phyloP scores from a whole-genome alignment of 2,113 vertebrate species.

The Nycticryphes semicollaris region DNA sequence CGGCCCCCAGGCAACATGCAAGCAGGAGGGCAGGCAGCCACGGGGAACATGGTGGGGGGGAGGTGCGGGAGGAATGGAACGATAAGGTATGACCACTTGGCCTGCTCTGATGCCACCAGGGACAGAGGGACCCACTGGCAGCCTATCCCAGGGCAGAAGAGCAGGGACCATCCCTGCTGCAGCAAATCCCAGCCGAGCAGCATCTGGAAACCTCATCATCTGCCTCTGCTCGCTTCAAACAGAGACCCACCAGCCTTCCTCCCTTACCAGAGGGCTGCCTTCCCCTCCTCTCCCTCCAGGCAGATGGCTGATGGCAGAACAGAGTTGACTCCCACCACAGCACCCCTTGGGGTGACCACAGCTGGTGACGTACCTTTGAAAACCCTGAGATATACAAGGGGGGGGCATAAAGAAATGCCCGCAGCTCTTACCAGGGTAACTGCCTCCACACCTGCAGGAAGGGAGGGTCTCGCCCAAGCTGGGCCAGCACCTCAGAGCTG shows the following conservation, averaged over 20 bases:
- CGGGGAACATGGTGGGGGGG: not conserved
- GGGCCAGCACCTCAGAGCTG: not conserved
- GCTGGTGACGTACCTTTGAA: slow-evolving; percentile 20
- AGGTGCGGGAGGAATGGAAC: too few species aligned
- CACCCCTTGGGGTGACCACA: not conserved
- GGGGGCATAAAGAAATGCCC: not conserved
- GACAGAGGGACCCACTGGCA: not conserved
- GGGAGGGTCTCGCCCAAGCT: not conserved
- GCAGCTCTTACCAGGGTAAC: not conserved
- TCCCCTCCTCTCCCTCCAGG: not conserved
- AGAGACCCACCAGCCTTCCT: not conserved
- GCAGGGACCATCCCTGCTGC: not conserved
- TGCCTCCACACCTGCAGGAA: not conserved
- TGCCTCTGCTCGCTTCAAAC: not conserved
- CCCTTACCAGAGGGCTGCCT: not conserved
- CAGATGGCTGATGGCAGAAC: not conserved
- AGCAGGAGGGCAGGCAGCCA: not conserved
- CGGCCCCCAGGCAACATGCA: not conserved
- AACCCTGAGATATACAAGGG: slow-evolving; percentile 48
- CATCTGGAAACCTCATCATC: not conserved
- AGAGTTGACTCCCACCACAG: not conserved
- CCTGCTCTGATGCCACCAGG: not conserved
- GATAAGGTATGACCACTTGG: not conserved
- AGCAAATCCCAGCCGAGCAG: too few species aligned
- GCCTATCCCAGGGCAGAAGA: not conserved